Conservation (phyloP, 2,888 invertebrate species). For the Himalopsyche anomala region DNA sequence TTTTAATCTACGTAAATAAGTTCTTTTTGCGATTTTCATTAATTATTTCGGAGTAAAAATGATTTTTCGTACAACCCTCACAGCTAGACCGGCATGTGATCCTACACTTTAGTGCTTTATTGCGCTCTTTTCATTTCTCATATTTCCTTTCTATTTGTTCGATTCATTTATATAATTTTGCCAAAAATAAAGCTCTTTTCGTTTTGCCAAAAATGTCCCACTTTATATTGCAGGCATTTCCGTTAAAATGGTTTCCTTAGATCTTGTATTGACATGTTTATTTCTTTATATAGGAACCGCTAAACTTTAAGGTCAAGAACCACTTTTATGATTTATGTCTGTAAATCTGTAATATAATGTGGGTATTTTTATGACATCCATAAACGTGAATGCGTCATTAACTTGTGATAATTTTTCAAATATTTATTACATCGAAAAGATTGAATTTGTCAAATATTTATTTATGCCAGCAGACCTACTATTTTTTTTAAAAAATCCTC, state of each 20-base stretch:
- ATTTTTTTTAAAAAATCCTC: no score
- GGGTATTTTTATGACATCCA: conserved; percentile 41
- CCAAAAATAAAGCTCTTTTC: conserved; percentile 47
- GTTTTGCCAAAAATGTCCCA: conserved; percentile 44
- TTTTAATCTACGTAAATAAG: no score
- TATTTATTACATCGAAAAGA: not conserved
- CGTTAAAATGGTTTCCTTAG: conserved; percentile 36
- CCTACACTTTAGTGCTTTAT: conserved; percentile 25
- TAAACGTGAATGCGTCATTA: conserved; percentile 31
- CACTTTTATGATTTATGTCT: conserved; percentile 43
- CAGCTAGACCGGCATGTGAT: conserved; percentile 4
- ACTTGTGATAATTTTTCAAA: conserved; percentile 38
- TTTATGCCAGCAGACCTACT: no score
- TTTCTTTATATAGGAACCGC: conserved; percentile 46
- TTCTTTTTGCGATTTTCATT: not conserved
- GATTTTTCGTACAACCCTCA: conserved; percentile 4
- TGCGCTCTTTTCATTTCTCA: conserved; percentile 56
- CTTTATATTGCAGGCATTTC: conserved; percentile 2
- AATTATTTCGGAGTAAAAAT: not conserved
- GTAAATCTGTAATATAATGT: conserved; percentile 18
- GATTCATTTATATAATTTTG: conserved; percentile 54
- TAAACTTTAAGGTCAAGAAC: conserved; percentile 48
- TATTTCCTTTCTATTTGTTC: conserved; percentile 51
- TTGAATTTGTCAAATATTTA: no score
- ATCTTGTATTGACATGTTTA: conserved; percentile 59